Evolutionary conservation across 2,888 invertebrate species (phyloP).

Genomic region (Oscheius sp.): DNA sequence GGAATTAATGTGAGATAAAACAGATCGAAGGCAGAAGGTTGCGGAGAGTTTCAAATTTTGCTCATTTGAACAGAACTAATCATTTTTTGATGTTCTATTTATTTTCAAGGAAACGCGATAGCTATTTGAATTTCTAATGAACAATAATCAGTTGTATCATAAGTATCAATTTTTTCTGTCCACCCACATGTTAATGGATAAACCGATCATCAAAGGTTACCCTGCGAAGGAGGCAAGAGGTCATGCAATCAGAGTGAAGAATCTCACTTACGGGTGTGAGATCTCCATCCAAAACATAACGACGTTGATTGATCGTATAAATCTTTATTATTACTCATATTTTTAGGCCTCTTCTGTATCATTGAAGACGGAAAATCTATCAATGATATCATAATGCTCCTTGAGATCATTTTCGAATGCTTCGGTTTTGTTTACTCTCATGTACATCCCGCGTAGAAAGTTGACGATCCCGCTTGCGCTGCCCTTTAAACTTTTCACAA

Average conservation of each 20-base stretch:
- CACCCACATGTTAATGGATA: no score
- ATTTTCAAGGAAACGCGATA: no score
- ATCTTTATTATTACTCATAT: background rate
- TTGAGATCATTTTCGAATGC: conserved; percentile 26
- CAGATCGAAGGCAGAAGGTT: no score
- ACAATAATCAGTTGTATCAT: no score
- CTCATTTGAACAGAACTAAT: no score
- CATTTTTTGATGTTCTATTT: no score
- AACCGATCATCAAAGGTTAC: background rate
- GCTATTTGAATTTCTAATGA: no score
- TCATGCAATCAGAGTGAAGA: conserved; percentile 16
- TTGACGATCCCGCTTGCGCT: conserved; percentile 20
- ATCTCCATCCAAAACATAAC: conserved; percentile 12
- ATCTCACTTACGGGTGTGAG: conserved; percentile 16
- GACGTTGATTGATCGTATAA: background rate
- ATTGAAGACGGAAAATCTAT: conserved; percentile 9
- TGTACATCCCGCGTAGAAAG: conserved; percentile 21
- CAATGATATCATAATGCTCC: conserved; percentile 26
- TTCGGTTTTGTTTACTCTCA: conserved; percentile 29
- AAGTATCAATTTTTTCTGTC: no score
- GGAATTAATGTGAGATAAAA: no score
- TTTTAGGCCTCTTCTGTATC: background rate
- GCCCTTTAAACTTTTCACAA: conserved; percentile 9
- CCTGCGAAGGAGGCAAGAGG: background rate
- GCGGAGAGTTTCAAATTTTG: no score